These are phyloP conservation scores for Mesorhabditis sp. DNA, from an alignment of 2,888 invertebrate species.

Conservation along the genomic window DNA sequence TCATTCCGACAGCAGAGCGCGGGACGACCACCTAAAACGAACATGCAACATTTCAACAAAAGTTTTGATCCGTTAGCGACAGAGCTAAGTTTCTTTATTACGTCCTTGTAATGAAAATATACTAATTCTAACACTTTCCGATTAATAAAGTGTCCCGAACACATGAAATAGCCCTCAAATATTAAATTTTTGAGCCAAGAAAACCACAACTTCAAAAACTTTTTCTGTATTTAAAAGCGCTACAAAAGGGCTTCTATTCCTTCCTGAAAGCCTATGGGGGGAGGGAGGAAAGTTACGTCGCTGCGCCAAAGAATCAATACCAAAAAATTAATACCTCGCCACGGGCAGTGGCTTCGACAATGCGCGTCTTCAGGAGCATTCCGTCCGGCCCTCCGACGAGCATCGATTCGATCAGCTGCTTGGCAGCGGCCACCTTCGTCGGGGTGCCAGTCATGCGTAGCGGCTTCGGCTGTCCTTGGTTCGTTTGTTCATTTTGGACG, in stretches of 20 bases:
- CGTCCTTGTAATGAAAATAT: neutral
- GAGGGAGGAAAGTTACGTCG: neutral
- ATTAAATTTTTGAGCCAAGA: too few species aligned
- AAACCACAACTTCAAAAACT: too few species aligned
- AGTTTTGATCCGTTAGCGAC: slow-evolving; percentile 14
- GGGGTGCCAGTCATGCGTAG: slow-evolving; percentile 89
- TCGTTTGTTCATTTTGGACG: slow-evolving; percentile 83
- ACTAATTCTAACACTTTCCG: too few species aligned
- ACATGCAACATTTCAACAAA: slow-evolving; percentile 19
- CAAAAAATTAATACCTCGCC: slow-evolving; percentile 13
- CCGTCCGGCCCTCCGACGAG: slow-evolving; percentile 68
- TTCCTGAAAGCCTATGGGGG: too few species aligned
- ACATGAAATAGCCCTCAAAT: too few species aligned
- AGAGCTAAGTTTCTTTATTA: neutral
- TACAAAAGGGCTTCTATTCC: too few species aligned
- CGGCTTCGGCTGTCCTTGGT: slow-evolving; percentile 81
- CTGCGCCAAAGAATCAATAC: neutral
- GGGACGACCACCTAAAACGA: slow-evolving; percentile 73
- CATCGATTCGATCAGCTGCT: slow-evolving; percentile 21
- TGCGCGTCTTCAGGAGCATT: slow-evolving; percentile 62
- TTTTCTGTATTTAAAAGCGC: too few species aligned
- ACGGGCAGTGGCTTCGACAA: slow-evolving; percentile 14
- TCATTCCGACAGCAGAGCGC: slow-evolving; percentile 86
- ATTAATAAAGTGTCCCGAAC: too few species aligned
- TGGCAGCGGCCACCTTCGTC: slow-evolving; percentile 64